Evolutionary conservation across 2,888 invertebrate genomes (phyloP).

Genomic region (Calameuta filiformis): DNA sequence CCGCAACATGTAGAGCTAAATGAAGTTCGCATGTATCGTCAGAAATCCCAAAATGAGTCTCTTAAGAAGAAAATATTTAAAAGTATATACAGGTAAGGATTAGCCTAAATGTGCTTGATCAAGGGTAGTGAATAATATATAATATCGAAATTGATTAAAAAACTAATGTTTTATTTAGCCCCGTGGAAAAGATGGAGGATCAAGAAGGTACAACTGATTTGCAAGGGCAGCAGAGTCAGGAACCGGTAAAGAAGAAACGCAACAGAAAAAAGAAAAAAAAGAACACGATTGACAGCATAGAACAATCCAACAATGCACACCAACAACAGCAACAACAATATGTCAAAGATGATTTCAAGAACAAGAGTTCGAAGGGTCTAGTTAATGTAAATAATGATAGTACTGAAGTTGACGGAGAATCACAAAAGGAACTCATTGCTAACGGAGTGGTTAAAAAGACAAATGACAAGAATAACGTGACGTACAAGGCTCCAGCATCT

Average conservation of each 20-base stretch:
- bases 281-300: constrained; percentile 26
- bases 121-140: constrained; percentile 28
- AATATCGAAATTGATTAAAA: background rate
- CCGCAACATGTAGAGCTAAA: constrained; percentile 82
- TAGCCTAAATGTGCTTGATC: constrained; percentile 26
- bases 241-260: constrained; percentile 56
- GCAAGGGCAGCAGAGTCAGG: constrained; percentile 46
- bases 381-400: background rate
- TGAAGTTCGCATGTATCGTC: constrained; percentile 80
- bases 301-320: constrained; percentile 22
- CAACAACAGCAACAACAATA: constrained; percentile 15
- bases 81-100: constrained; percentile 75
- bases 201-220: constrained; percentile 59
- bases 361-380: background rate
- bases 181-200: constrained; percentile 32
- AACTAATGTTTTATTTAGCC: constrained; percentile 19
- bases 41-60: constrained; percentile 77
- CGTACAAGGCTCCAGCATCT: constrained; percentile 10
- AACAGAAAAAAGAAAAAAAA: constrained; percentile 63
- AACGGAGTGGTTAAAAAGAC: constrained; percentile 3
- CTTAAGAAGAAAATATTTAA: constrained; percentile 84
- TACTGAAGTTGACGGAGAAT: background rate
- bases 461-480: constrained; percentile 30
- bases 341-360: too few species aligned
- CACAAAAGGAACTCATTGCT: background rate